These are phyloP conservation scores for Atrichornis clamosus DNA, from an alignment of 2,113 vertebrate genomes.

Conservation along the genomic window DNA sequence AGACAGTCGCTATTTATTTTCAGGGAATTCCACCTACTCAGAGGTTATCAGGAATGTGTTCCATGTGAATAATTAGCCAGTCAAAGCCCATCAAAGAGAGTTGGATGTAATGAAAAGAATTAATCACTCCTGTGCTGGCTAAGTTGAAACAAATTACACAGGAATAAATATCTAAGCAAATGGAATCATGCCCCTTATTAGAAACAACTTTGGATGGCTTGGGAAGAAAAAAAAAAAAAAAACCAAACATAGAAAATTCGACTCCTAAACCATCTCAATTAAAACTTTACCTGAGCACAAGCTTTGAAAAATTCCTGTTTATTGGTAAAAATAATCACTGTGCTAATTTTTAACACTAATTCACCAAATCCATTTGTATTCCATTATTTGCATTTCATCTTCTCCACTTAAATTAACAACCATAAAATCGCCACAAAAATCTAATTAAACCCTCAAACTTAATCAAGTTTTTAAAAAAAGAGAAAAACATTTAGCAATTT, in stretches of 20 bases:
- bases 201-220: not conserved
- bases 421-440: not conserved
- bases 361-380: not conserved
- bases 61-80: not conserved
- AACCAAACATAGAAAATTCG: not conserved
- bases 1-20: not conserved
- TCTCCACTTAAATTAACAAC: not conserved
- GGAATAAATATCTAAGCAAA: conserved; percentile 39
- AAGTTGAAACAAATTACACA: conserved; percentile 12
- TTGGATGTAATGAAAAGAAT: conserved; percentile 6
- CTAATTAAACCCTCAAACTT: conserved; percentile 34
- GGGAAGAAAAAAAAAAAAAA: not conserved
- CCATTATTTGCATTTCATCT: not conserved
- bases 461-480: not conserved
- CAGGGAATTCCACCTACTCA: not conserved
- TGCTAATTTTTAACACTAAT: not conserved
- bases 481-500: not conserved
- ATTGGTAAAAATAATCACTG: not conserved
- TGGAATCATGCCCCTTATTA: conserved; percentile 20
- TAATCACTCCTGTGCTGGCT: not conserved
- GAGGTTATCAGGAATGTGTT: not conserved
- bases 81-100: conserved; percentile 18
- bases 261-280: conserved; percentile 41
- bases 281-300: not conserved
- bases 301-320: not conserved